Evolutionary conservation across 2,797 vertebrate genomes (phyloP).

Genomic region (Chelidonichthys spinosus): DNA sequence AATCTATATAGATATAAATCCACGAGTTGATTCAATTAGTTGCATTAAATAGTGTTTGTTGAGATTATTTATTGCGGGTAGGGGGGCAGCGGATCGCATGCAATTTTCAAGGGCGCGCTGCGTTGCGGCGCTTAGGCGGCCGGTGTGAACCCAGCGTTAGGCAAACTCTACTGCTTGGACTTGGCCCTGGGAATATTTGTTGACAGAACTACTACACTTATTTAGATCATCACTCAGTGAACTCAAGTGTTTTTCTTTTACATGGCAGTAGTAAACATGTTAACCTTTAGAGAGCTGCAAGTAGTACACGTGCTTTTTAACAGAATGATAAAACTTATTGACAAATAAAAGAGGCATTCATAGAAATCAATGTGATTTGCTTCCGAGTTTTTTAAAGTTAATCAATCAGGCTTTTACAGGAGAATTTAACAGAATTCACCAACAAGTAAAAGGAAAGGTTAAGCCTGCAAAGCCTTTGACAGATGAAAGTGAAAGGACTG

Average conservation of each 20-base stretch:
- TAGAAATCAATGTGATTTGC: neutral
- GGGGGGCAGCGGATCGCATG: too few species aligned
- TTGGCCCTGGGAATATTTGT: too few species aligned
- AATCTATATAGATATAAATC: too few species aligned
- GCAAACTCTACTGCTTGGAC: neutral
- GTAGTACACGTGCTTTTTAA: neutral
- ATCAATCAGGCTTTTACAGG: neutral
- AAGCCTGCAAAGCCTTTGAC: neutral
- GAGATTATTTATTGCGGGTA: too few species aligned
- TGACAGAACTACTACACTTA: neutral
- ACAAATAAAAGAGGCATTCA: neutral
- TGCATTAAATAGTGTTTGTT: too few species aligned
- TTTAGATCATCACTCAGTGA: neutral
- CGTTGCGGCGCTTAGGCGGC: too few species aligned
- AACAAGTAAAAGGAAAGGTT: neutral
- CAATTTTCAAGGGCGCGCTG: too few species aligned
- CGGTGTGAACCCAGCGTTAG: too few species aligned
- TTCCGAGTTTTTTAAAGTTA: too few species aligned
- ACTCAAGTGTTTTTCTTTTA: neutral
- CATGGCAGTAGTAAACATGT: neutral
- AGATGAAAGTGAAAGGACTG: neutral
- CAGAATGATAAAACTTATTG: neutral
- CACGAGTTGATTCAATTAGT: too few species aligned
- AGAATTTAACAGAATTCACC: neutral
- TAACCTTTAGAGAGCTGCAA: neutral